Evolutionary conservation across 2,888 invertebrate genomes (phyloP).

Genomic region (Podabrus alpinus): DNA sequence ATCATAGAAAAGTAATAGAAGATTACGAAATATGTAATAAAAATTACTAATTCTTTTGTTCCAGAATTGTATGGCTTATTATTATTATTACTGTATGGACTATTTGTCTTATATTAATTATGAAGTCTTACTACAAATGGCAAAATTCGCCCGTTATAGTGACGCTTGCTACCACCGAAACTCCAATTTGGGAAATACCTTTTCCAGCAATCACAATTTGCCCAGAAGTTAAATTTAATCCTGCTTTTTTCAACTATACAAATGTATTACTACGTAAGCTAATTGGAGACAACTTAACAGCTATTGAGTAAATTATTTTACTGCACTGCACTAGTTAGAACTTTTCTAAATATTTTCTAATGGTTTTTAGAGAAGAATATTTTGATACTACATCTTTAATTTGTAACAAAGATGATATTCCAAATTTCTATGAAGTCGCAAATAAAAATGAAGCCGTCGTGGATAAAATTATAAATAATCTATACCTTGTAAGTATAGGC

Average conservation of each 20-base stretch:
- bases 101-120: constrained; percentile 62
- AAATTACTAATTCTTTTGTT: constrained; percentile 32
- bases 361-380: constrained; percentile 53
- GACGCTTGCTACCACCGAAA: constrained; percentile 71
- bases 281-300: neutral
- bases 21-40: neutral
- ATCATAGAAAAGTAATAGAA: constrained; percentile 45
- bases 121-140: constrained; percentile 72
- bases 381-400: constrained; percentile 62
- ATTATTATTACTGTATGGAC: constrained; percentile 51
- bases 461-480: neutral
- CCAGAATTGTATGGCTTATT: constrained; percentile 67
- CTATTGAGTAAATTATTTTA: neutral
- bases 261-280: neutral
- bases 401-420: constrained; percentile 62
- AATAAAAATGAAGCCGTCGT: constrained; percentile 23
- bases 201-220: constrained; percentile 39
- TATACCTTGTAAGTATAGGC: neutral
- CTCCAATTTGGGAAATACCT: constrained; percentile 64
- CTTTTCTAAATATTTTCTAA: neutral
- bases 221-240: constrained; percentile 27
- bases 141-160: constrained; percentile 73
- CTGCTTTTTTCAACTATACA: neutral
- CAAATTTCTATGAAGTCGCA: constrained; percentile 62
- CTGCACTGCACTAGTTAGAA: neutral